Evolutionary conservation across 2,888 invertebrate species (phyloP).

Genomic region (Patella depressa): DNA sequence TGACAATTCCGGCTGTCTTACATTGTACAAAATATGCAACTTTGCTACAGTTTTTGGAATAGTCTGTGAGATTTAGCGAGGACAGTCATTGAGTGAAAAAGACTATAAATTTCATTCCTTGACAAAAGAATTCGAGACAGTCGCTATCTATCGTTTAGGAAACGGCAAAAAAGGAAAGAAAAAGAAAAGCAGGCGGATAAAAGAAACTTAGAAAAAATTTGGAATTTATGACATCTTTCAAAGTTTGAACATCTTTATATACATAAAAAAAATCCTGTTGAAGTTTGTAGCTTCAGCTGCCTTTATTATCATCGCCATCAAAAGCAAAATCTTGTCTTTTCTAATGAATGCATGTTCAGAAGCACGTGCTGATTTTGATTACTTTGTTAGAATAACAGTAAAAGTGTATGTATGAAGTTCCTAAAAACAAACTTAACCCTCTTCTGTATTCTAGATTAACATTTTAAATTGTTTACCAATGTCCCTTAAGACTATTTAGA

Average conservation of each 20-base stretch:
- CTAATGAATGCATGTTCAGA: not conserved
- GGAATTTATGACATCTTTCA: conserved; percentile 8
- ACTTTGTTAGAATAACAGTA: conserved; percentile 8
- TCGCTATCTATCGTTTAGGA: no score
- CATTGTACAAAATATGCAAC: no score
- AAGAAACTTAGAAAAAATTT: no score
- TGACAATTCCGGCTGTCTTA: no score
- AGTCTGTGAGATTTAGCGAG: no score
- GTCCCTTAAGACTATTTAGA: conserved; percentile 9
- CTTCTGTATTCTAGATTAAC: not conserved
- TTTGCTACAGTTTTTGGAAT: no score
- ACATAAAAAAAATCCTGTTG: not conserved
- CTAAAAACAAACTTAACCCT: conserved; percentile 4
- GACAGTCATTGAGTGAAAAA: no score
- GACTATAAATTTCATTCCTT: no score
- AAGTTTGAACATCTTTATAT: not conserved
- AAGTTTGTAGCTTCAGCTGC: not conserved
- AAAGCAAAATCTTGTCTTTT: conserved; percentile 10
- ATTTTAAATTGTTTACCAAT: conserved; percentile 3
- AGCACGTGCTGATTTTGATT: conserved; percentile 11
- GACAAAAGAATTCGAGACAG: no score
- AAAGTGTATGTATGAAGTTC: not conserved
- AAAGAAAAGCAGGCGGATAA: no score
- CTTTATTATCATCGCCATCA: not conserved
- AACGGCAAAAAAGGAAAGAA: no score